Evolutionary conservation across 2,888 invertebrate genomes (phyloP), one percentile per base, ranked within the genome.

Genomic region (Aphrophora alni): DNA sequence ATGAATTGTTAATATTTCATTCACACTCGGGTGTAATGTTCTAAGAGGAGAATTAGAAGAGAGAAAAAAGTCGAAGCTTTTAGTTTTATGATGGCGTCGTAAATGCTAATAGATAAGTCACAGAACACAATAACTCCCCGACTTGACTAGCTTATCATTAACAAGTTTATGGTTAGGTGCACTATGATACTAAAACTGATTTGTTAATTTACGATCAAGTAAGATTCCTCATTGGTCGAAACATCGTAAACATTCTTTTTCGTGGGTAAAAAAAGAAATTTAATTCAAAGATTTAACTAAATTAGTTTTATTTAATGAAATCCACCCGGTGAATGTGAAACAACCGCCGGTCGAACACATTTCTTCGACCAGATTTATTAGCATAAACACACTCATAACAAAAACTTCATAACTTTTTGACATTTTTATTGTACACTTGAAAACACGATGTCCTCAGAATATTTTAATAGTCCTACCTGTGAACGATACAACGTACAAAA

Each of bases 401-500:
- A 59, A 59, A 59, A 59, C 59, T 59, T 59, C 59, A 59, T 59
- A 59, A 59, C 59, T 59, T 59, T 59, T 59, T 59, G 59, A 59
- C 59, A 21, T 59, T 59, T 59, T 59, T 59, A 59, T 59, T 21
- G 59, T 59, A n/a, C 21, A 3, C 21, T 21, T 59, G 59, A 21
- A 21, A 59, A 44, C 59, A 59, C 59, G 59, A 59, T 59, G 59
- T 59, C 59, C 59, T 59, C 21, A 12, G 59, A 21, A 59, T 59
- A 59, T 59, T 59, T 59, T 59, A 59, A 59, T 59, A 59, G 59
- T 59, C 59, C 59, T 59, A 59, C 59, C 59, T 59, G 59, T 59
- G 59, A 59, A 59, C 5, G 21, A 14, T 14, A 12, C 17, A 14
- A 44, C 12, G 44, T 44, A 44, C 8, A 21, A 10, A 14, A 59